Evolutionary conservation across 2,113 vertebrate genomes (phyloP).

Genomic region (Grallaria varia): DNA sequence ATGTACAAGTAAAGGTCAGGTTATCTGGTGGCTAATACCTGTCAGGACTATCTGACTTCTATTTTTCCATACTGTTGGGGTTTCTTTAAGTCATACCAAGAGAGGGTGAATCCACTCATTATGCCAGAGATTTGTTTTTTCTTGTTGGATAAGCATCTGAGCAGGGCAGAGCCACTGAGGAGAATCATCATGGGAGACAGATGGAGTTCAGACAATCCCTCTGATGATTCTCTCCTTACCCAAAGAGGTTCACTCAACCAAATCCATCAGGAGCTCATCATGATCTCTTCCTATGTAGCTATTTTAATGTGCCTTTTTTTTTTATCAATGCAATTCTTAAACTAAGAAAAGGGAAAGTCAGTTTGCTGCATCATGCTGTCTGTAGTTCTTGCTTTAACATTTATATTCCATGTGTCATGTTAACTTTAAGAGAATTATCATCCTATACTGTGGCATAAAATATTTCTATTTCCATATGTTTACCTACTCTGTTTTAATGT

Average conservation of each 20-base stretch:
- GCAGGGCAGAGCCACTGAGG: not conserved
- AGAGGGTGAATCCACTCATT: not conserved
- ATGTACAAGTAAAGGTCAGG: not conserved
- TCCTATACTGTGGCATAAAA: not conserved
- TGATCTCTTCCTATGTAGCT: not conserved
- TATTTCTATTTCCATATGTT: not conserved
- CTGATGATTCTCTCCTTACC: not conserved
- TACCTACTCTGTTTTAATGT: not conserved
- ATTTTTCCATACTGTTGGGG: not conserved
- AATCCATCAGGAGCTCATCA: not conserved
- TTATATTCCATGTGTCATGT: not conserved
- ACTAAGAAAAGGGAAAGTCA: not conserved
- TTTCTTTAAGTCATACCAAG: not conserved
- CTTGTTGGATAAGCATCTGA: not conserved
- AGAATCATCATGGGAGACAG: not conserved
- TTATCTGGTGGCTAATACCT: not conserved
- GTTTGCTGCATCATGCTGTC: not conserved
- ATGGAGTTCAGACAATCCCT: not conserved
- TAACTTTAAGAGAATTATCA: not conserved
- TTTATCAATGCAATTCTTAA: not conserved
- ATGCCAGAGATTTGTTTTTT: not conserved
- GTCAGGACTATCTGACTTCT: not conserved
- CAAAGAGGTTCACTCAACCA: not conserved
- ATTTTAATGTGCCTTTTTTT: not conserved
- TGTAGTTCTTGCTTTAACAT: not conserved